phyloP scores from a whole-genome alignment of 2,113 vertebrate genomes.

The Zosterops borbonicus region DNA sequence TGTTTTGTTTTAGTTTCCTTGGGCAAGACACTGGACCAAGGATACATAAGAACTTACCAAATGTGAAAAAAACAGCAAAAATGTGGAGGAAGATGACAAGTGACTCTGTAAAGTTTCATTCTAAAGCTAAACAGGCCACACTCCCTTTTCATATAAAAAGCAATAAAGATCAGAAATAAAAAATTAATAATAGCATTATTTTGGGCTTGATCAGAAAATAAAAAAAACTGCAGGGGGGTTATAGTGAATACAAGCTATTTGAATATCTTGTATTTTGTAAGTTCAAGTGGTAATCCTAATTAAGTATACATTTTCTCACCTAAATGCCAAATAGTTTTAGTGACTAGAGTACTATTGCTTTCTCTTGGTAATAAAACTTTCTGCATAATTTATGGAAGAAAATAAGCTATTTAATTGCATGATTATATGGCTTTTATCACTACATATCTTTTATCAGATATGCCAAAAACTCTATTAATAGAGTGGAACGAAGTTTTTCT shows the following conservation, averaged over 20 bases:
- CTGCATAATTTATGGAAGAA: background rate
- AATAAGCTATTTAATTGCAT: background rate
- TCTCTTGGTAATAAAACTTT: background rate
- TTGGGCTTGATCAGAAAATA: background rate
- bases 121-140: background rate
- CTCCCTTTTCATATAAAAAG: background rate
- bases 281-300: background rate
- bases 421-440: background rate
- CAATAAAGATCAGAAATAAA: background rate
- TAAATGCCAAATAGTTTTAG: background rate
- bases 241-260: background rate
- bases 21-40: background rate
- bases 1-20: background rate
- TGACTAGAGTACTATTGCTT: background rate
- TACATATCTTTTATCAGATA: background rate
- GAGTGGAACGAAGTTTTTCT: background rate
- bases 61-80: background rate
- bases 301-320: background rate
- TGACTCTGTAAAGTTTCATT: background rate
- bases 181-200: background rate
- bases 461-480: background rate
- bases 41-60: background rate
- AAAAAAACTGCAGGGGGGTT: background rate
- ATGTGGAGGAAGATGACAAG: background rate
- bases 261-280: background rate